These are phyloP conservation scores for Cabera pusaria DNA, from an alignment of 2,888 invertebrate genomes.

Conservation along the genomic window DNA sequence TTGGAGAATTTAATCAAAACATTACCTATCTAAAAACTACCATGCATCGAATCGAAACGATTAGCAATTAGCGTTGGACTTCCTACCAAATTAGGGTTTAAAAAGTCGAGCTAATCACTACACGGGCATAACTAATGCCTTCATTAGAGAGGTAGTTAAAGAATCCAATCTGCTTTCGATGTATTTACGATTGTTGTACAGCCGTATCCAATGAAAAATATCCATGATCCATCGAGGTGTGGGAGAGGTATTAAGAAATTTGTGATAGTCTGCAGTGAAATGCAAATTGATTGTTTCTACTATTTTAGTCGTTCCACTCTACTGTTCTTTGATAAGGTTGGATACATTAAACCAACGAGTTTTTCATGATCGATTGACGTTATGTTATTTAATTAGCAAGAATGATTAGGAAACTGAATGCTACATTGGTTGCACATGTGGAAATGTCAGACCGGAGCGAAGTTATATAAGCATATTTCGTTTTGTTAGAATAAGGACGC, in stretches of 20 bases:
- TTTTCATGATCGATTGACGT: constrained; percentile 11
- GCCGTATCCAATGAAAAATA: constrained; percentile 14
- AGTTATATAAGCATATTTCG: too few relatives aligned
- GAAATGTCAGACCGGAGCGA: constrained; percentile 1
- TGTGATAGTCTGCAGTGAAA: constrained; percentile 16
- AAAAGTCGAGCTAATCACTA: constrained; percentile 16
- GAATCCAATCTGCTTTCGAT: constrained; percentile 16
- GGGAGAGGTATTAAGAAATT: constrained; percentile 16
- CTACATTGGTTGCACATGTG: constrained; percentile 6
- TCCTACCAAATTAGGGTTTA: constrained; percentile 9
- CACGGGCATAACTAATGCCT: constrained; percentile 21
- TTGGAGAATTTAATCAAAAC: too few relatives aligned
- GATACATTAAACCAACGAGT: constrained; percentile 8
- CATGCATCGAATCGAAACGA: too few relatives aligned
- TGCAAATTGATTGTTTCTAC: constrained; percentile 18
- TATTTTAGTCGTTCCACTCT: constrained; percentile 13
- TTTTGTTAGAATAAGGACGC: too few relatives aligned
- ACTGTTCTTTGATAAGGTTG: constrained; percentile 20
- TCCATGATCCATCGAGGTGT: constrained; percentile 9
- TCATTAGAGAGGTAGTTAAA: constrained; percentile 26
- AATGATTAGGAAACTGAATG: constrained; percentile 13
- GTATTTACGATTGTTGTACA: constrained; percentile 8
- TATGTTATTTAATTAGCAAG: constrained; percentile 13
- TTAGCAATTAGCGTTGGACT: background rate
- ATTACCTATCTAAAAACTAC: too few relatives aligned